Percentiles rank a stretch among this genome's conserved stretches.
Evolutionary conservation across 2,888 invertebrate genomes (phyloP).

Genomic region (Ophion ventricosus): DNA sequence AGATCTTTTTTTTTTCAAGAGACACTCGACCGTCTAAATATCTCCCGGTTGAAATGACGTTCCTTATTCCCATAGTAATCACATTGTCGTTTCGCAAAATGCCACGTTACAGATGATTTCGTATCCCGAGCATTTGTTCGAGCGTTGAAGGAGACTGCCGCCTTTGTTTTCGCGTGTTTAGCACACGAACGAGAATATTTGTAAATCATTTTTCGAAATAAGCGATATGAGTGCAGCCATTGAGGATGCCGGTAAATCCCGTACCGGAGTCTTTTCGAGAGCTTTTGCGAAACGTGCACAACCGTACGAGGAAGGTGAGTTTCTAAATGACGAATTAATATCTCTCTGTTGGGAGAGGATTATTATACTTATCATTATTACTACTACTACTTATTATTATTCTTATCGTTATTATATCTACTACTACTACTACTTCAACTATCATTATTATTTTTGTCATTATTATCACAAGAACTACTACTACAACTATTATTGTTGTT

Average conservation of each 20-base stretch:
- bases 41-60: neutral
- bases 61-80: neutral
- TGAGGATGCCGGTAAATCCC: slow-evolving; percentile 78
- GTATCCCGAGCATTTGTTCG: slow-evolving; percentile 37
- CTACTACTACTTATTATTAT: neutral
- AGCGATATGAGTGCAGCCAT: slow-evolving; percentile 77
- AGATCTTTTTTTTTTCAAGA: neutral
- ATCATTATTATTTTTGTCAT: too few relatives aligned
- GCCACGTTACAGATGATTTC: slow-evolving; percentile 66
- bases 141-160: slow-evolving; percentile 47
- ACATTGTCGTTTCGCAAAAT: slow-evolving; percentile 24
- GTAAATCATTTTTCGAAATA: neutral
- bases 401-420: too few relatives aligned
- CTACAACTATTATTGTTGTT: too few relatives aligned
- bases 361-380: neutral
- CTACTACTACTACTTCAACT: too few relatives aligned
- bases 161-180: neutral
- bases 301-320: slow-evolving; percentile 81
- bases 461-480: too few relatives aligned
- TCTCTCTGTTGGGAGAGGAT: neutral
- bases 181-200: slow-evolving; percentile 11
- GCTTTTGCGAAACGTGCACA: slow-evolving; percentile 80
- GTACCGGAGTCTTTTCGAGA: slow-evolving; percentile 77
- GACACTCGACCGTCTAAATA: neutral
- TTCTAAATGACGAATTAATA: slow-evolving; percentile 17